A percentile compares a stretch with the other conserved stretches of the same genome.
Evolutionary conservation across 2,888 invertebrate genomes (phyloP).

Genomic region (Charanyca ferruginea): DNA sequence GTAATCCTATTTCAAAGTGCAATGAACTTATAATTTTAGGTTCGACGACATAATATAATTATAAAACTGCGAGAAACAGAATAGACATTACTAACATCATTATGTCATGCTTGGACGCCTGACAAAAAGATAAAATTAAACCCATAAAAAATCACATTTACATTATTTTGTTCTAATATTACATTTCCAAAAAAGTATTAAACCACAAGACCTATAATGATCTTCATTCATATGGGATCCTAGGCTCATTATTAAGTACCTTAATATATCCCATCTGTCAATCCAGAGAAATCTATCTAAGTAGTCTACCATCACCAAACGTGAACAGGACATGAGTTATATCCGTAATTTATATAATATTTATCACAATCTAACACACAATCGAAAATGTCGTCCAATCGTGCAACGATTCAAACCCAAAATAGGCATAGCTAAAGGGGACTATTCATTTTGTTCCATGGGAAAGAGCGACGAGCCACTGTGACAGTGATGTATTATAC

Average conservation of each 20-base stretch:
- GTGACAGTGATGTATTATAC: constrained; percentile 81
- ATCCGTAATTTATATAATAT: constrained; percentile 61
- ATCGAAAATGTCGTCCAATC: constrained; percentile 60
- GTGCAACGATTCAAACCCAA: constrained; percentile 58
- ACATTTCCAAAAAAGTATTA: neutral
- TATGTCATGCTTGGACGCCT: neutral
- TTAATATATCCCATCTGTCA: constrained; percentile 37
- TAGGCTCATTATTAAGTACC: neutral
- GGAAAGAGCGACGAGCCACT: constrained; percentile 67
- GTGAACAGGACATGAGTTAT: constrained; percentile 53
- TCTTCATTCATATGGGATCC: constrained; percentile 17
- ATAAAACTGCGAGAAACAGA: neutral
- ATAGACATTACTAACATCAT: neutral
- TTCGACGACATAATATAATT: neutral
- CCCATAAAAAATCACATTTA: neutral
- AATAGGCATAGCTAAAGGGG: constrained; percentile 73
- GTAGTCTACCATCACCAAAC: constrained; percentile 24
- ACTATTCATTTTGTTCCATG: constrained; percentile 76
- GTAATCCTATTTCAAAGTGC: neutral
- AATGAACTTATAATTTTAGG: neutral
- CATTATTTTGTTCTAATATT: neutral
- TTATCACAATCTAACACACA: constrained; percentile 61
- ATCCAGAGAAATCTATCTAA: constrained; percentile 18
- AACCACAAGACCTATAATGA: constrained; percentile 11
- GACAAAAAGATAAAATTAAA: neutral